A percentile compares a stretch with the other conserved stretches of the same genome.
Evolutionary conservation across 2,113 vertebrate species (phyloP).

Genomic region (Dolichallabes microphthalmus): DNA sequence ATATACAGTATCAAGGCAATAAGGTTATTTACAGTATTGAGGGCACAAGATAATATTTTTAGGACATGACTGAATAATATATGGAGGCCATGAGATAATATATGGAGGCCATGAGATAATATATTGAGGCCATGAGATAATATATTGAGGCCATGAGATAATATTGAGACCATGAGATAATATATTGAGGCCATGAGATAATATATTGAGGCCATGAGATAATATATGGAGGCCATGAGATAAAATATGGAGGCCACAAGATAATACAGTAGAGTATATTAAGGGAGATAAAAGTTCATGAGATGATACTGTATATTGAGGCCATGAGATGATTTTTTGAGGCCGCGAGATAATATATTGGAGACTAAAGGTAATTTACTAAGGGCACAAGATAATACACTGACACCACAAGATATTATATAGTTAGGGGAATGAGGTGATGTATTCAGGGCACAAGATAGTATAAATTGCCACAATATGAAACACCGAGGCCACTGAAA

Average conservation of each 20-base stretch:
- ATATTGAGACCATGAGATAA: not conserved
- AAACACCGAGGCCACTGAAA: too few species aligned
- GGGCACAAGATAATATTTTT: not conserved
- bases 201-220: not conserved
- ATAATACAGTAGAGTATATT: too few species aligned
- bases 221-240: not conserved
- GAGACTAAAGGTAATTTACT: too few species aligned
- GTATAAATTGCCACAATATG: not conserved
- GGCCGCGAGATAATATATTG: too few species aligned
- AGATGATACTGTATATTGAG: not conserved
- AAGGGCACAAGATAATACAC: too few species aligned
- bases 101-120: too few species aligned
- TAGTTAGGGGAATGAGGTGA: too few species aligned
- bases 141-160: not conserved
- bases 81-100: not conserved
- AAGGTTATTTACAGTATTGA: not conserved
- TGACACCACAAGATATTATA: too few species aligned
- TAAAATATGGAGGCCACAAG: not conserved
- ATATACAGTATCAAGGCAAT: too few species aligned
- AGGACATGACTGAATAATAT: too few species aligned
- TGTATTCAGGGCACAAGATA: not conserved
- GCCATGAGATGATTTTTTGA: not conserved
- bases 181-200: not conserved
- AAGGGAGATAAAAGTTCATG: too few species aligned
- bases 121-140: too few species aligned